Base-by-base conservation (phyloP, 2,113 vertebrate genomes). In the Boleophthalmus pectinirostris region DNA sequence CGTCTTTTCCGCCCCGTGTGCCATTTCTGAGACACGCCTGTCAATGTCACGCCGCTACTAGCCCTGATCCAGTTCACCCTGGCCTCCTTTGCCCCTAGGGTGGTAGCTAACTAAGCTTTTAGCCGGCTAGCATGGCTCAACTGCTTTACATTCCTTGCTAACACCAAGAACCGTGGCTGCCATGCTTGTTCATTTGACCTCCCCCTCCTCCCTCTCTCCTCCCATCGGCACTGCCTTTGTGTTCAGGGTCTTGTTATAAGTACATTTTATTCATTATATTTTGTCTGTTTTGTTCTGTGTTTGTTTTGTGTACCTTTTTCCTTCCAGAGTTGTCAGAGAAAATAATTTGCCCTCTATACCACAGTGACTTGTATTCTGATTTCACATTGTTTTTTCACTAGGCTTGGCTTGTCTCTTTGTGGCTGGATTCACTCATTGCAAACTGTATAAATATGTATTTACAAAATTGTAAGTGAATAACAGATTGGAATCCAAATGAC, bases 61-160 rank as follows among this genome's bases (percentile, higher is more conserved):
- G 61, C 80, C 75, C 75, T 67, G 81, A 85, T 87, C 73, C 47
- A 20, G 70, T 75, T 57, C 66, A 76, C 77, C 70, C 33, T 0
- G 82, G 57, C 70, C 87, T 78, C 68, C 61, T 29, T n/a, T 74
- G 68, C 79, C 85, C 79, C 66, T n/a, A 60, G 73, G 82, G 61
- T n/a, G 43, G 71, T 63, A 23, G 81, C 78, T 86, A 85, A 88
- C 85, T 79, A 77, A 87, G 83, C 79, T 70, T 82, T 89, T 88
- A 81, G 87, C 84, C 82, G 76, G 70, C 82, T 85, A 84, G 77
- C 81, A 57, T 45, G 66, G 82, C 73, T 73, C 51, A 85, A 85
- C 82, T 79, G 82, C 70, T 87, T 81, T 80, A 84, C 89, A 90
- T 90, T 91, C 90, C 82, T 88, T 10, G 43, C 87, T 78, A 85